phyloP scores from a whole-genome alignment of 1,140 invertebrate genomes.

The Trissolcus basalis region DNA sequence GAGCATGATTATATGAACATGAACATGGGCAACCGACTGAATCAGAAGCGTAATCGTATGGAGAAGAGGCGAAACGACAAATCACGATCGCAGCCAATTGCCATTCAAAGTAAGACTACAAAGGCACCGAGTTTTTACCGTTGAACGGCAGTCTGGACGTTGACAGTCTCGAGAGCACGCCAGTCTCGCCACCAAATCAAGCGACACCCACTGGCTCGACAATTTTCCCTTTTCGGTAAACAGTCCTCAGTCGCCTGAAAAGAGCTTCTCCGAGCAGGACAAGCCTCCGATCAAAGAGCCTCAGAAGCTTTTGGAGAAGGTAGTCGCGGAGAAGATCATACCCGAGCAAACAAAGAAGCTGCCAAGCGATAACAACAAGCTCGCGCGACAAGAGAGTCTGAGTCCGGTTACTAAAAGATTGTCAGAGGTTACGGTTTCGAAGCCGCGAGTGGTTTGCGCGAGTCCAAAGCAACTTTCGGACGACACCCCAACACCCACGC shows the following conservation, averaged over 20 bases:
- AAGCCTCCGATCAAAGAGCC: conserved; percentile 3
- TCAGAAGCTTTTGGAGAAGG: neutral
- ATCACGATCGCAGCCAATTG: conserved; percentile 78
- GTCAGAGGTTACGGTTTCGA: conserved; percentile 28
- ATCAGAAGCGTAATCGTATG: conserved; percentile 40
- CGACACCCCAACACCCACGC: conserved; percentile 69
- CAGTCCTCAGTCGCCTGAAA: conserved; percentile 78
- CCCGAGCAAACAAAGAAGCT: conserved; percentile 20
- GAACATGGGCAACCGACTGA: conserved; percentile 64
- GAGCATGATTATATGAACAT: conserved; percentile 75
- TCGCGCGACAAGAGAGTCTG: conserved; percentile 19
- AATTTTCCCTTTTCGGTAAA: conserved; percentile 80
- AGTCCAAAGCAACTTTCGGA: conserved; percentile 64
- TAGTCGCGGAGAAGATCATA: conserved; percentile 10
- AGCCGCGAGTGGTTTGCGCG: conserved; percentile 64
- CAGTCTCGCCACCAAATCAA: conserved; percentile 74
- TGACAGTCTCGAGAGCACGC: conserved; percentile 72
- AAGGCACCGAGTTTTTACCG: conserved; percentile 72
- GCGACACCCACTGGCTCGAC: conserved; percentile 78
- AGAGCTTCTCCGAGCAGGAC: conserved; percentile 67
- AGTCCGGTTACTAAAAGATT: conserved; percentile 56
- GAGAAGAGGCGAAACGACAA: conserved; percentile 70
- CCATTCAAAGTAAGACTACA: conserved; percentile 75
- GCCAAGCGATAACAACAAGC: neutral
- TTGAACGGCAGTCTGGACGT: conserved; percentile 69